phyloP scores from a whole-genome alignment of 2,888 invertebrate species.

The Oithona nana region DNA sequence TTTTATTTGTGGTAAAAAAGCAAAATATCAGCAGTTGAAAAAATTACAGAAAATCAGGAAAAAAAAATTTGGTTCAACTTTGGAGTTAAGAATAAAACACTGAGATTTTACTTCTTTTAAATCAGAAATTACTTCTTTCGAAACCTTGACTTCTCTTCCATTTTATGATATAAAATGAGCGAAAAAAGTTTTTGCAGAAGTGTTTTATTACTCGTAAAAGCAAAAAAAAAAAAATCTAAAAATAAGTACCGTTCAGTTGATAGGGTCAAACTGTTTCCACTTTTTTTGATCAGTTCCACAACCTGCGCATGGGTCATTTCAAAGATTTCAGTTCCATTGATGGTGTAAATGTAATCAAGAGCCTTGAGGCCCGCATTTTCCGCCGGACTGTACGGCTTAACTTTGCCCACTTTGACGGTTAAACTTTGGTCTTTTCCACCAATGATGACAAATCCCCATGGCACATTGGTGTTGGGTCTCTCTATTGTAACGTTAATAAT shows the following conservation, averaged over 20 bases:
- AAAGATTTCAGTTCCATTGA: constrained; percentile 14
- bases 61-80: too few species aligned
- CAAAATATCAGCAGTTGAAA: too few species aligned
- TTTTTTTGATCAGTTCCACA: constrained; percentile 7
- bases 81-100: background rate
- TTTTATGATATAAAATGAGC: too few species aligned
- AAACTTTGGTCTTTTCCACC: constrained; percentile 15
- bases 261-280: constrained; percentile 1
- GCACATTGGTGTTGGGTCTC: background rate
- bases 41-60: too few species aligned
- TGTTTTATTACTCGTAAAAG: too few species aligned
- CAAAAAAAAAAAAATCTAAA: background rate
- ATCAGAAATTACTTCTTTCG: background rate
- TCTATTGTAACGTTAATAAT: background rate
- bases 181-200: too few species aligned
- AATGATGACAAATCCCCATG: constrained; percentile 15
- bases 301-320: constrained; percentile 10
- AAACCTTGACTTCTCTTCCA: background rate
- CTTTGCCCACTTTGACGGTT: constrained; percentile 9
- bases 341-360: constrained; percentile 5
- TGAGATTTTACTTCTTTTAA: background rate
- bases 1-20: too few species aligned
- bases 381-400: constrained; percentile 15
- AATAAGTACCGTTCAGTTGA: constrained; percentile 7
- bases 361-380: constrained; percentile 9